Evolutionary conservation across 2,888 invertebrate genomes (phyloP), one percentile per base, ranked within the genome.

Genomic region (Trilocha varians): DNA sequence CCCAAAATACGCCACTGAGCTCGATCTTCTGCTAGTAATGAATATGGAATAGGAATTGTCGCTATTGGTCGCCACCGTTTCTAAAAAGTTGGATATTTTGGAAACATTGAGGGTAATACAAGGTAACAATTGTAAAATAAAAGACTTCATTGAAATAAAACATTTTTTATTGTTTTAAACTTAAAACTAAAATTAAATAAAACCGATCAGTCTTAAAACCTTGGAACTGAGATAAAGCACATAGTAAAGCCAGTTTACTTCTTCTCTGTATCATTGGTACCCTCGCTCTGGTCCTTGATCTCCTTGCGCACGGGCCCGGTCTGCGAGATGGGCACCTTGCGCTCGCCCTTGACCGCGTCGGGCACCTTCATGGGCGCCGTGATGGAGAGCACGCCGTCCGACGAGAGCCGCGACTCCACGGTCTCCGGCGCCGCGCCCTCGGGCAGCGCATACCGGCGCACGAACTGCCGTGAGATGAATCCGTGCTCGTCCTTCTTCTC

Each of bases 401-500:
- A 89, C 1, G 93, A 92, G 18, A 94, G 75, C 16, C 85, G 88
- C 0, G 93, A 93, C 40, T 88, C 87, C 0, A 94, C 90, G 13
- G 87, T 86, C 39, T 89, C 89, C 1, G 91, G 78, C 46, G 90
- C 88, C 37, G 90, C 89, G 11, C 89, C 91, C 55, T 90, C 87
- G 0, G 94, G 94, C 41, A 94, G 65, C 13, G 88, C 74, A 61
- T 93, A 94, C 48, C 90, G 88, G 32, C 94, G 87, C 32, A 90
- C 87, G 55, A 94, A 92, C 53, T 93, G 91, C 16, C 92, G 85
- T 3, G 91, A 90, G 47, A 93, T 88, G 50, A 79, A 90, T 0
- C 93, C 93, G 55, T 91, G 90, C 16, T 91, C 88, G 51, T 93
- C 92, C 46, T 88, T 87, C 55, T 90, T 90, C 62, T 93, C 93